Conservation (phyloP, 2,113 vertebrate species). For the Cyprinodon tularosa region DNA sequence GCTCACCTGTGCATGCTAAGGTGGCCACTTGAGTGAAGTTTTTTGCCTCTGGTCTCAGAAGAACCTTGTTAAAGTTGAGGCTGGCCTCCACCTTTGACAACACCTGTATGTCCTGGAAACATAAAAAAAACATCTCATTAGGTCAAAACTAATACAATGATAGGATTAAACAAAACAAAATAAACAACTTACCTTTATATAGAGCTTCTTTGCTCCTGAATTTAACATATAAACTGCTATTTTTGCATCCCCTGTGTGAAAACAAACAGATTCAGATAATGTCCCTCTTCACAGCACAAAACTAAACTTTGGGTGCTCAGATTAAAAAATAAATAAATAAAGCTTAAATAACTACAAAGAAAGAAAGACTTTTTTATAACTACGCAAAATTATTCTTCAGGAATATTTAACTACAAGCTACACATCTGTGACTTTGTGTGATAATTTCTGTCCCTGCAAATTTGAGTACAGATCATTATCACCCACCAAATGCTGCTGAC, state of each 20-base stretch:
- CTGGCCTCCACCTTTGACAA: conserved; percentile 80
- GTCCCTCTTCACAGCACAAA: neutral
- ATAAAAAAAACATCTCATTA: conserved; percentile 21
- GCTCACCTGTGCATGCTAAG: conserved; percentile 87
- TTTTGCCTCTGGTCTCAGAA: conserved; percentile 83
- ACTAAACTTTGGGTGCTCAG: neutral
- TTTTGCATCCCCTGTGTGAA: conserved; percentile 82
- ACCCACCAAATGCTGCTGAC: conserved; percentile 60
- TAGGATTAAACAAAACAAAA: neutral
- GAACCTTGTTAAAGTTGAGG: conserved; percentile 84
- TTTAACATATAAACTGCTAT: conserved; percentile 90
- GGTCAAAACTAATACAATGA: neutral
- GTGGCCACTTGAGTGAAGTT: conserved; percentile 91
- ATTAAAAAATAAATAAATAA: neutral
- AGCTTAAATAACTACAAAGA: neutral
- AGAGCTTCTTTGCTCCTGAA: conserved; percentile 88
- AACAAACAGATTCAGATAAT: neutral
- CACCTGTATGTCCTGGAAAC: conserved; percentile 82
- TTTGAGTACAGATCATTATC: neutral
- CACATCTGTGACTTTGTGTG: neutral
- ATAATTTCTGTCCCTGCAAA: neutral
- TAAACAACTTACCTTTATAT: conserved; percentile 86
- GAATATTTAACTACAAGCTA: neutral
- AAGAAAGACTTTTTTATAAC: neutral
- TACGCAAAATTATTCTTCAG: neutral